Evolutionary conservation across 2,797 vertebrate genomes (phyloP).

Genomic region (Pseudopleuronectes americanus): DNA sequence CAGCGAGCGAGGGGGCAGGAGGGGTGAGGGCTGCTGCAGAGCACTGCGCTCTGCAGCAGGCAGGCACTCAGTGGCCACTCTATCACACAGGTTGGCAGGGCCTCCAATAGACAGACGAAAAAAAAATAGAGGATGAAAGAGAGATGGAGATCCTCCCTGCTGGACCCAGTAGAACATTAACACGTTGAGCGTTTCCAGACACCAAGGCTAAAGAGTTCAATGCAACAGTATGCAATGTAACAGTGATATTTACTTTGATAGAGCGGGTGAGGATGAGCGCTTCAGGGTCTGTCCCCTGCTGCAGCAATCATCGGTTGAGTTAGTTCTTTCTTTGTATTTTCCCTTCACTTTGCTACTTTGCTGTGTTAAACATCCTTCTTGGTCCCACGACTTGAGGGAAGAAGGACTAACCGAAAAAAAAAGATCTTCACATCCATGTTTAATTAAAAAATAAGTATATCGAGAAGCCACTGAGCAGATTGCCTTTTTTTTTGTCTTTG

Average conservation of each 20-base stretch:
- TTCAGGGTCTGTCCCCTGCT: conserved; percentile 48
- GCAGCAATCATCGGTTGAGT: conserved; percentile 60
- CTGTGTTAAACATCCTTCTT: conserved; percentile 75
- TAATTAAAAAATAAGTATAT: conserved; percentile 74
- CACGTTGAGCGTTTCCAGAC: conserved; percentile 67
- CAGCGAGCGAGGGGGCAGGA: conserved; percentile 9
- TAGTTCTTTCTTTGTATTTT: conserved; percentile 72
- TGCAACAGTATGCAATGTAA: conserved; percentile 77
- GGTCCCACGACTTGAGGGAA: conserved; percentile 72
- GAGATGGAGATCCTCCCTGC: conserved; percentile 64
- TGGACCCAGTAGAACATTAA: conserved; percentile 68
- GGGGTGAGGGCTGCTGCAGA: conserved; percentile 75
- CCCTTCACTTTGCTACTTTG: conserved; percentile 84
- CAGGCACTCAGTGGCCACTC: conserved; percentile 87
- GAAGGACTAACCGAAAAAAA: conserved; percentile 51
- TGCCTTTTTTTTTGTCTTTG: conserved; percentile 68
- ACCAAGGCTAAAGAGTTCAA: conserved; percentile 80
- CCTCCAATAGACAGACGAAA: conserved; percentile 59
- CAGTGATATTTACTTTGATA: conserved; percentile 84
- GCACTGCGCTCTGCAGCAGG: conserved; percentile 79
- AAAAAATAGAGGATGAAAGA: conserved; percentile 25
- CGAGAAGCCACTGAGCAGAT: conserved; percentile 79
- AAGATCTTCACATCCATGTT: conserved; percentile 74
- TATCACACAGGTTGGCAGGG: conserved; percentile 82
- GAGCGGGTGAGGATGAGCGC: conserved; percentile 54